Base-by-base conservation (phyloP, 1,140 invertebrate genomes). In the Colletes latitarsis region DNA sequence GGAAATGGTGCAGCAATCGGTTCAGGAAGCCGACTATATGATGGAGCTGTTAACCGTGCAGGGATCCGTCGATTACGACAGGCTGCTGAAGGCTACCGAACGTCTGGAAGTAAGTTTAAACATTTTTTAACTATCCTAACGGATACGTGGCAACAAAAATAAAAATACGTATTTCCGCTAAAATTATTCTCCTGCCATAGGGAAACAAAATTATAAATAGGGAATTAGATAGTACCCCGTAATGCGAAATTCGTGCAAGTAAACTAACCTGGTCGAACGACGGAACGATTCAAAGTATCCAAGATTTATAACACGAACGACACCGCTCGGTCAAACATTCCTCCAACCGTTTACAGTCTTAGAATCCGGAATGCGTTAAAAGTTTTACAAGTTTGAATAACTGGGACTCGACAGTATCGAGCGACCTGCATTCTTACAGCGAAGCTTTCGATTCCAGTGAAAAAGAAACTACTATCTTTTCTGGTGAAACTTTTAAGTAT, bases 11-110 rank as follows among this genome's bases (percentile, higher is more conserved):
- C 96, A 97, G 69, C 95, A 96, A 52, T 96, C 96, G 0, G 96
- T 97, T 0, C 94, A 97, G 75, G 96, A 97, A 84, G 96, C 96
- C 0, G 96, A 97, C 90, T 97, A 97, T 86, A 97, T 97, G 96
- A 96, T 97, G 93, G 96, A 97, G 86, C 91, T 97, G 15, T 93
- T 97, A 4, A 96, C 96, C 1, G 96, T 97, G 0, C 96, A 97
- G 88, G 96, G 96, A 15, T 95, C 96, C 57, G 95, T 97, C 3
- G 96, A 97, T 92, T 97, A 97, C 82, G 96, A 97, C 70, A 94
- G 96, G 46, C 91, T 97, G 62, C 92, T 96, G n/a, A 97, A 96
- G 87, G 96, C 96, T 52, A 97, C 96, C 0, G 96, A 97, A 89
- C 93, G 96, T 88, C 92, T 97, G 74, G 96, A 97, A 95, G 96